Percentiles rank a stretch among this genome's conserved stretches.
phyloP scores from a whole-genome alignment of 2,113 vertebrate genomes.

The Onychorhynchus coronatus region DNA sequence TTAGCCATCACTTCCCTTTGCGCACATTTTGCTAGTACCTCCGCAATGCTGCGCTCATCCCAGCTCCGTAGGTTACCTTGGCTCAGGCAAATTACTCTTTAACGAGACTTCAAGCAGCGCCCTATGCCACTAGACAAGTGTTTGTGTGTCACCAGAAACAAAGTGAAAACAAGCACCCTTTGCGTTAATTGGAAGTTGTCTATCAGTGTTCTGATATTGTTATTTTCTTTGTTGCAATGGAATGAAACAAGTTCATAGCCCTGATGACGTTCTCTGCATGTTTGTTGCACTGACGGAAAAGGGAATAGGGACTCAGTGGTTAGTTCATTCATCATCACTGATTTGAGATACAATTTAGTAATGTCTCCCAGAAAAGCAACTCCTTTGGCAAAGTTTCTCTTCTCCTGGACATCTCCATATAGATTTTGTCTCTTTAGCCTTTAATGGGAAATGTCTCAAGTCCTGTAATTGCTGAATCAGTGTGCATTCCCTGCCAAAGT shows the following conservation, averaged over 20 bases:
- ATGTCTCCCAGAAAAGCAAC: neutral
- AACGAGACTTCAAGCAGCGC: neutral
- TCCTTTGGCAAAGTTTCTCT: neutral
- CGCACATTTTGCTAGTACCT: neutral
- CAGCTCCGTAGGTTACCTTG: neutral
- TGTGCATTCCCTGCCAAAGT: neutral
- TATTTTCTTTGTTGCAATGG: neutral
- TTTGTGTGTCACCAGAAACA: neutral
- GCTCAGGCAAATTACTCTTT: neutral
- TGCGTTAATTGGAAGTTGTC: neutral
- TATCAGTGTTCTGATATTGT: neutral
- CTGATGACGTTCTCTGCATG: rapidly evolving
- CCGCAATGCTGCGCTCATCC: neutral
- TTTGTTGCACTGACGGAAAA: neutral
- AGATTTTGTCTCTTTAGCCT: neutral
- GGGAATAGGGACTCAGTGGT: neutral
- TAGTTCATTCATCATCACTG: neutral
- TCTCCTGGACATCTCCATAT: neutral
- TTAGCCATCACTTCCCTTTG: neutral
- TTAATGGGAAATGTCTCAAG: neutral
- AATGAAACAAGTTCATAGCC: neutral
- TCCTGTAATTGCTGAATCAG: neutral
- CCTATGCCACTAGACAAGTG: neutral
- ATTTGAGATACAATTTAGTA: neutral
- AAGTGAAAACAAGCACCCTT: neutral